Conservation (phyloP, 1,140 invertebrate genomes). For the Apis dorsata region DNA sequence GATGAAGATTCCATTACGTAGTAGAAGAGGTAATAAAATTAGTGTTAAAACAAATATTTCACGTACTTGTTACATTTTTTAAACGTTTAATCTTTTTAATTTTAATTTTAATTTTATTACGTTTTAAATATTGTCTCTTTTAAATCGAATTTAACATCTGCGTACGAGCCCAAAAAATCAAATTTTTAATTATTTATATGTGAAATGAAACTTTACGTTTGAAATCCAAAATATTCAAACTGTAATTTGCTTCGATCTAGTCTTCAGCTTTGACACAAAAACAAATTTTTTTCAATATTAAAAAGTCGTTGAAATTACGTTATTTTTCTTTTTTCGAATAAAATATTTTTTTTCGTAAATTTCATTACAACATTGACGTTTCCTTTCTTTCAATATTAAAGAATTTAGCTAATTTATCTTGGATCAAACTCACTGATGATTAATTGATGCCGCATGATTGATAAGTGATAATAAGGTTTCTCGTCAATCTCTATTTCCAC, state of each 20-base stretch:
- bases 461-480: constrained; percentile 10
- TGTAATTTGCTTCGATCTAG: background rate
- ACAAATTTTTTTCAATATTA: too few relatives aligned
- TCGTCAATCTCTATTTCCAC: background rate
- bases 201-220: background rate
- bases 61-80: background rate
- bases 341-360: constrained; percentile 2
- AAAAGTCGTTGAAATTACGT: background rate
- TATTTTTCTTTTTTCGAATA: background rate
- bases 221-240: background rate
- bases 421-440: background rate
- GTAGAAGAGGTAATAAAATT: background rate
- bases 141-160: background rate
- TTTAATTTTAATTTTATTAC: background rate
- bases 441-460: constrained; percentile 2
- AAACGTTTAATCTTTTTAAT: background rate
- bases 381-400: background rate
- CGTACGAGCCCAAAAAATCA: background rate
- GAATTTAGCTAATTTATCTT: background rate
- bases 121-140: background rate
- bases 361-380: background rate
- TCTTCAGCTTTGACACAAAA: background rate
- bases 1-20: background rate
- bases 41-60: background rate
- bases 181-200: too few relatives aligned